phyloP scores from a whole-genome alignment of 2,113 vertebrate genomes.

The Mirza zaza region DNA sequence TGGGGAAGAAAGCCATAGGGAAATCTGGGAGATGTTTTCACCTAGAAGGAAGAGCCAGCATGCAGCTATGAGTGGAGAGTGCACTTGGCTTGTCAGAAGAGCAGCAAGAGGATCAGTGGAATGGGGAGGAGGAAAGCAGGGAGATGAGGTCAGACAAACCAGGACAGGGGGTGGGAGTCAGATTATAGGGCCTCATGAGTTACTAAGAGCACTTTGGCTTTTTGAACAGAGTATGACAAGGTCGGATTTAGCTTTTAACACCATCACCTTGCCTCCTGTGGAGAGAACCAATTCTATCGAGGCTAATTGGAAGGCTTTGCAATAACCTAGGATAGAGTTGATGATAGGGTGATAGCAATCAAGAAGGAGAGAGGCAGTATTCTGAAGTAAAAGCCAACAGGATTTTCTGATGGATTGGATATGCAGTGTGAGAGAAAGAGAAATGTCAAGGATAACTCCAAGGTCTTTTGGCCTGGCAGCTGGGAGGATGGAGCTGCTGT shows the following conservation, averaged over 20 bases:
- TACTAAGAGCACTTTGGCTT: background rate
- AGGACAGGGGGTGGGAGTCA: background rate
- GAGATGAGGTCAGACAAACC: background rate
- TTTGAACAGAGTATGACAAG: background rate
- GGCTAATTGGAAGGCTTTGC: background rate
- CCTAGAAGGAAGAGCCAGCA: background rate
- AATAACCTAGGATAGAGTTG: background rate
- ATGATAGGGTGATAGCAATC: background rate
- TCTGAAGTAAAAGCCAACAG: background rate
- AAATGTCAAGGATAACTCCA: background rate
- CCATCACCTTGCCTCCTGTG: background rate
- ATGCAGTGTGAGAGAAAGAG: background rate
- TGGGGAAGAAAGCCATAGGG: background rate
- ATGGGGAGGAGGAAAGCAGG: background rate
- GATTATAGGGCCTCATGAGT: background rate
- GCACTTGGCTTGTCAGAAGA: background rate
- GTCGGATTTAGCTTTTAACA: slow-evolving; percentile 2
- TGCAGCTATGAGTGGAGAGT: background rate
- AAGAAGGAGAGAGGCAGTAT: background rate
- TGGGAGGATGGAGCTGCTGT: background rate
- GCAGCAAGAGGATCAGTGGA: background rate
- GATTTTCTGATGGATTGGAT: background rate
- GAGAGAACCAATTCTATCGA: background rate
- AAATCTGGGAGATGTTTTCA: background rate
- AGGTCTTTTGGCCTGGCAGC: background rate